These are phyloP conservation scores for Malacosoma neustria DNA, from an alignment of 2,888 invertebrate species.

Conservation along the genomic window DNA sequence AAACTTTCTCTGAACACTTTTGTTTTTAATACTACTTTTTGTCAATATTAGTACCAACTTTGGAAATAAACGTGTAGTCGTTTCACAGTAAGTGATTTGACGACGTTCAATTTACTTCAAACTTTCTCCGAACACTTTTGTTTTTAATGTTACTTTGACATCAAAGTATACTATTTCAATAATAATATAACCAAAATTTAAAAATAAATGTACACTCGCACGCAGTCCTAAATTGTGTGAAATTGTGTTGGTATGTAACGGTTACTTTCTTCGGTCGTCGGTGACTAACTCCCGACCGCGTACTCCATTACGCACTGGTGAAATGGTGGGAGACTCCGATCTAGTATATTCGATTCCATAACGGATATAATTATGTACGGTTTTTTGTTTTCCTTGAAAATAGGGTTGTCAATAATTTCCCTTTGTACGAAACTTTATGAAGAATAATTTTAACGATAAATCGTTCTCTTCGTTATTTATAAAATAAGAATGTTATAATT, in stretches of 20 bases:
- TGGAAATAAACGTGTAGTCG: no score
- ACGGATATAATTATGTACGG: not conserved
- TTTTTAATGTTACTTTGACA: not conserved
- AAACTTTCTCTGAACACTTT: not conserved
- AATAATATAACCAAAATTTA: no score
- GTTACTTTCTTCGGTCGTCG: slow-evolving; percentile 6
- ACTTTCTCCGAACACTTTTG: not conserved
- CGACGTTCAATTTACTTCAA: not conserved
- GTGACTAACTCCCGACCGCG: slow-evolving; percentile 5
- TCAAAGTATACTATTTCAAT: no score
- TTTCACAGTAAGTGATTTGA: not conserved
- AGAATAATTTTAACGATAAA: no score
- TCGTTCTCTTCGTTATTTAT: no score
- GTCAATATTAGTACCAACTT: no score
- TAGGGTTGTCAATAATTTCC: no score
- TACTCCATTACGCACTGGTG: slow-evolving; percentile 6
- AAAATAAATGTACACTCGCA: not conserved
- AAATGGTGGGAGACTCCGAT: slow-evolving; percentile 3
- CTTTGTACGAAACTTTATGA: no score
- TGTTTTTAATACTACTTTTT: not conserved
- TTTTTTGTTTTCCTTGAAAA: no score
- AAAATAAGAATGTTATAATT: no score
- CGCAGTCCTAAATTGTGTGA: not conserved
- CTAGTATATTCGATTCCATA: not conserved
- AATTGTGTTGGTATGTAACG: not conserved